A percentile compares a stretch with the other conserved stretches of the same genome.
phyloP scores from a whole-genome alignment of 2,888 invertebrate species.

The Cosmia pyralina region DNA sequence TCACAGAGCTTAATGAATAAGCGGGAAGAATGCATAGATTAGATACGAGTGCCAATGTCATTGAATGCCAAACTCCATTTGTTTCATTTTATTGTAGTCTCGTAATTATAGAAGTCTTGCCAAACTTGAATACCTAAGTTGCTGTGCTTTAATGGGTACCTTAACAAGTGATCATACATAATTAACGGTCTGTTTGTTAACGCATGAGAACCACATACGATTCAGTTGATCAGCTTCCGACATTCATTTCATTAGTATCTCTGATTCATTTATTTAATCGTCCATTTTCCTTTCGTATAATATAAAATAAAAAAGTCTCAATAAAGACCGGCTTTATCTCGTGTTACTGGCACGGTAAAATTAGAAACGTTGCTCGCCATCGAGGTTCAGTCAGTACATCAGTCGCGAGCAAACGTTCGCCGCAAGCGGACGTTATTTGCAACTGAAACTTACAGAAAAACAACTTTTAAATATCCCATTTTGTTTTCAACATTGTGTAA shows the following conservation, averaged over 20 bases:
- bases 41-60: slow-evolving; percentile 54
- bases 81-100: slow-evolving; percentile 5
- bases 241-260: slow-evolving; percentile 33
- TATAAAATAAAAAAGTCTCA: slow-evolving; percentile 83
- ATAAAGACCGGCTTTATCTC: slow-evolving; percentile 89
- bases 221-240: slow-evolving; percentile 8
- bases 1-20: slow-evolving; percentile 4
- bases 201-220: not conserved
- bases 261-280: slow-evolving; percentile 53
- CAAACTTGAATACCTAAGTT: slow-evolving; percentile 18
- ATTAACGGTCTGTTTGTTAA: not conserved
- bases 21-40: slow-evolving; percentile 46
- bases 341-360: slow-evolving; percentile 88
- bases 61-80: slow-evolving; percentile 54
- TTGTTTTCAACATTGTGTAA: slow-evolving; percentile 65
- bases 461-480: slow-evolving; percentile 36
- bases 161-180: not conserved
- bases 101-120: slow-evolving; percentile 10
- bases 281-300: slow-evolving; percentile 69
- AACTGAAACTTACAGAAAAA: slow-evolving; percentile 24
- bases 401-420: slow-evolving; percentile 69
- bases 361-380: slow-evolving; percentile 82
- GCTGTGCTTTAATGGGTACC: not conserved
- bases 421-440: slow-evolving; percentile 70
- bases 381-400: slow-evolving; percentile 74